These are phyloP conservation scores for Laticauda colubrina DNA, from an alignment of 2,113 vertebrate genomes.

Conservation along the genomic window DNA sequence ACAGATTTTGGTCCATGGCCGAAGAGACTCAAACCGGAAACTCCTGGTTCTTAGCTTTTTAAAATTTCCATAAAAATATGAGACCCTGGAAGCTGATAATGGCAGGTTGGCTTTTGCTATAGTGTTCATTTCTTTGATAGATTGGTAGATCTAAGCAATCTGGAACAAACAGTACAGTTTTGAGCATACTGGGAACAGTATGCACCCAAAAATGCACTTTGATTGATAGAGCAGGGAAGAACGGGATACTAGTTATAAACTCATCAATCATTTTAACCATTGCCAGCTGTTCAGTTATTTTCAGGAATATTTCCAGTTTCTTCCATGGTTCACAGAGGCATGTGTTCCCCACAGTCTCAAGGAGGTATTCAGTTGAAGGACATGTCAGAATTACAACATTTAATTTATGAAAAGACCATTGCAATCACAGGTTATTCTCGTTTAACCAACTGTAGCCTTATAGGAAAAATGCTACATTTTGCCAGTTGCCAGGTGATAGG, in stretches of 20 bases:
- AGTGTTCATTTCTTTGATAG: background rate
- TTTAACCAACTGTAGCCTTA: background rate
- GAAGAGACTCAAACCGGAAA: too few species aligned
- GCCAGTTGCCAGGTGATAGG: background rate
- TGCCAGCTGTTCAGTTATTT: conserved; percentile 12
- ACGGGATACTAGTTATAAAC: background rate
- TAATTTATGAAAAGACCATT: background rate
- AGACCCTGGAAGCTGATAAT: background rate
- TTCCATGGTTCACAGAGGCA: conserved; percentile 1
- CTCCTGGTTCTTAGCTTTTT: background rate
- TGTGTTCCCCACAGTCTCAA: background rate
- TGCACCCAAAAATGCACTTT: conserved; percentile 1
- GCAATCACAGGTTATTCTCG: background rate
- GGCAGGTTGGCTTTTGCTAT: background rate
- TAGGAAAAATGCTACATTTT: background rate
- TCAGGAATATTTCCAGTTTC: background rate
- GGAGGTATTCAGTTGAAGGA: background rate
- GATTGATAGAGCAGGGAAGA: conserved; percentile 19
- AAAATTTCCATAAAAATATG: background rate
- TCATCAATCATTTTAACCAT: conserved; percentile 10
- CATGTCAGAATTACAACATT: background rate
- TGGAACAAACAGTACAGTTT: background rate
- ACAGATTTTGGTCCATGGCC: too few species aligned
- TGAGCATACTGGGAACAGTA: background rate
- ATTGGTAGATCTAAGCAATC: background rate